Percentiles rank a stretch among this genome's conserved stretches.
Conservation (phyloP, 2,113 vertebrate genomes). For the Oryzias javanicus region DNA sequence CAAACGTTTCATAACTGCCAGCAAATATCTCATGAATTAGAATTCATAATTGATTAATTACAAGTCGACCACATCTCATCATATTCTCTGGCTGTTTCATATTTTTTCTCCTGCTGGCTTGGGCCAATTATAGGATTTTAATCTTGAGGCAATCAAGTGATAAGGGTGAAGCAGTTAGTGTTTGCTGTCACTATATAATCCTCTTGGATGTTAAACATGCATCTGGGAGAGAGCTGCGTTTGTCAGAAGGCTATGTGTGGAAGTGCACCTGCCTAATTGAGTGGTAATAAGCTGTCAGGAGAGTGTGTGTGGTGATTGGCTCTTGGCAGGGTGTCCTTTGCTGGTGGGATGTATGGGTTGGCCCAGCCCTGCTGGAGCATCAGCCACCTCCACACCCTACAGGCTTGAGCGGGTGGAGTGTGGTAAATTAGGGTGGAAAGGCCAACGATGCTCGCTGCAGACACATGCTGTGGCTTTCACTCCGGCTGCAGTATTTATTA, state of each 20-base stretch:
- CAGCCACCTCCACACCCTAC: conserved; percentile 48
- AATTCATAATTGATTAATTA: conserved; percentile 76
- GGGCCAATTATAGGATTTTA: conserved; percentile 74
- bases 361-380: conserved; percentile 52
- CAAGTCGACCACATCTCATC: conserved; percentile 54
- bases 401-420: conserved; percentile 60
- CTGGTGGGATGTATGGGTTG: conserved; percentile 63
- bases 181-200: conserved; percentile 73
- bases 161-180: conserved; percentile 67
- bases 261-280: conserved; percentile 79
- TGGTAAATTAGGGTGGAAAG: conserved; percentile 59
- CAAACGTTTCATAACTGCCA: conserved; percentile 71
- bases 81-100: conserved; percentile 60
- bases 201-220: conserved; percentile 70
- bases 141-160: conserved; percentile 75
- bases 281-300: conserved; percentile 77
- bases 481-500: conserved; percentile 50
- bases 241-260: conserved; percentile 58
- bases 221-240: conserved; percentile 69
- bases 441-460: conserved; percentile 43
- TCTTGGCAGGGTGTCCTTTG: conserved; percentile 55
- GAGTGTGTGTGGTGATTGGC: conserved; percentile 59
- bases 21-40: conserved; percentile 69
- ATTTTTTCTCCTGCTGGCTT: conserved; percentile 53
- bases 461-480: conserved; percentile 41